Evolutionary conservation across 2,888 invertebrate genomes (phyloP).

Genomic region (Oligia fasciuncula): DNA sequence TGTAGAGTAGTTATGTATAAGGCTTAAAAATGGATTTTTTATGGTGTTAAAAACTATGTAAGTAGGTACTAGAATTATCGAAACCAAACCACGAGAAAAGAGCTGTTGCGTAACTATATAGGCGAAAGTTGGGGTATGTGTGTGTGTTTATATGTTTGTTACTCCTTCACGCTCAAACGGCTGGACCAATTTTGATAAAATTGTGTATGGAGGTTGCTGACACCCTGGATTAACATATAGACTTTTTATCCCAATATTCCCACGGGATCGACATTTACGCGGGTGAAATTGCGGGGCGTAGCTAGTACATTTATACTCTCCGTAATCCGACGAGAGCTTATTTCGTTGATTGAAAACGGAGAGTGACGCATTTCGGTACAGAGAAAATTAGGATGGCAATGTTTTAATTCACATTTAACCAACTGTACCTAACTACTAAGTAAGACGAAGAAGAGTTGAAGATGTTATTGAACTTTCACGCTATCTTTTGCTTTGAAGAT

Average conservation of each 20-base stretch:
- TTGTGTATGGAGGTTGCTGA: no score
- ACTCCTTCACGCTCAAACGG: no score
- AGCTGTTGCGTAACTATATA: background rate
- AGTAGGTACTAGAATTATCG: background rate
- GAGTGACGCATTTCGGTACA: background rate
- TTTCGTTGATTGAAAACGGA: constrained; percentile 9
- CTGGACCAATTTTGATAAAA: no score
- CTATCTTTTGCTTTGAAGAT: constrained; percentile 36
- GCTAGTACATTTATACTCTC: background rate
- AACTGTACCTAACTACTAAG: background rate
- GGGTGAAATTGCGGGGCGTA: no score
- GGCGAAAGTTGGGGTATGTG: no score
- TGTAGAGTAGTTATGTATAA: background rate
- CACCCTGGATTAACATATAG: no score
- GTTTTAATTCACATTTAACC: background rate
- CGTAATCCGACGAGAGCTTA: background rate
- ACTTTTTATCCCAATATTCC: no score
- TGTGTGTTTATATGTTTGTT: no score
- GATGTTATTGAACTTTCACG: constrained; percentile 33
- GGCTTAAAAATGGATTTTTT: background rate
- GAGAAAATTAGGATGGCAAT: background rate
- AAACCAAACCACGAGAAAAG: background rate
- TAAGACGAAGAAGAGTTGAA: background rate
- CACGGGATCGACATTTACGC: no score
- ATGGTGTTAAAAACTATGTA: no score